A percentile compares a stretch with the other conserved stretches of the same genome.
Evolutionary conservation across 2,797 vertebrate genomes (phyloP).

Genomic region (Psittacula derbiana): DNA sequence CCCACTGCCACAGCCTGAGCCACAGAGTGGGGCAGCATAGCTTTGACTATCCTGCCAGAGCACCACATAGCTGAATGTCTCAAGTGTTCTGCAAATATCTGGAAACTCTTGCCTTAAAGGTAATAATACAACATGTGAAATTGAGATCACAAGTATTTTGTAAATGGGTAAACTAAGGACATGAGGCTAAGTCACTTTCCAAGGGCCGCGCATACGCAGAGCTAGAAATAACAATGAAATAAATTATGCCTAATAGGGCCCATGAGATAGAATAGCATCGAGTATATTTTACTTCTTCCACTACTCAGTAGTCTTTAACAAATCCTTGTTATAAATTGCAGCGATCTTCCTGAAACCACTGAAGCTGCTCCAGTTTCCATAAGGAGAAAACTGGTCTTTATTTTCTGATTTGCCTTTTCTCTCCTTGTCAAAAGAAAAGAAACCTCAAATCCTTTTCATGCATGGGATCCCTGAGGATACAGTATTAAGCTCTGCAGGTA

Average conservation of each 20-base stretch:
- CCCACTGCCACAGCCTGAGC: not conserved
- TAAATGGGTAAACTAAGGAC: not conserved
- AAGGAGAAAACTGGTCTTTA: not conserved
- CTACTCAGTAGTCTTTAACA: not conserved
- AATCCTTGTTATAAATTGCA: not conserved
- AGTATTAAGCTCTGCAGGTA: not conserved
- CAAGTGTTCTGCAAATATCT: not conserved
- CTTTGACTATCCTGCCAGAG: not conserved
- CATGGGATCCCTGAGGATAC: not conserved
- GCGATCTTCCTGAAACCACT: not conserved
- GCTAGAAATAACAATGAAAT: not conserved
- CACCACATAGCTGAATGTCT: not conserved
- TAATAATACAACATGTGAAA: not conserved
- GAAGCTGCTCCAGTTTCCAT: not conserved
- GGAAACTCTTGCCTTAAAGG: not conserved
- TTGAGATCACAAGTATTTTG: not conserved
- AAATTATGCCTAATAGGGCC: not conserved
- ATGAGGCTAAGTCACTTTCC: not conserved
- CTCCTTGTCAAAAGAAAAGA: not conserved
- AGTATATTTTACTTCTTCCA: not conserved
- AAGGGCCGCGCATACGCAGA: not conserved
- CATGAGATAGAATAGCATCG: not conserved
- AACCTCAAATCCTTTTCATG: not conserved
- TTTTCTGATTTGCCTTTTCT: not conserved
- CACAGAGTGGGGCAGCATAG: not conserved